phyloP scores from a whole-genome alignment of 2,113 vertebrate species.

The Montifringilla adamsi region DNA sequence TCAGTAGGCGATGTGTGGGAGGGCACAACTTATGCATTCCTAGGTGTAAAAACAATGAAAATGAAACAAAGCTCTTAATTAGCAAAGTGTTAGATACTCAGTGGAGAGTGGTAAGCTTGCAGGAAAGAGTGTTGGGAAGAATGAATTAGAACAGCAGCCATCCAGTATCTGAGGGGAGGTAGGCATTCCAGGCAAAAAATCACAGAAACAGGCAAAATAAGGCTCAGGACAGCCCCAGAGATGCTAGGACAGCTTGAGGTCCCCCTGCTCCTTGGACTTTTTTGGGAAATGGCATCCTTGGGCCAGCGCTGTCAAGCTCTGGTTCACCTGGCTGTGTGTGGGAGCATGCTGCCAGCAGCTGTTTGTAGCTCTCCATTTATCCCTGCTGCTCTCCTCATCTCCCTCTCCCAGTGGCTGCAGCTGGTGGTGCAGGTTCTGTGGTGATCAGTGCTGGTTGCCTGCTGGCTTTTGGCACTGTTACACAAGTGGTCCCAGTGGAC shows the following conservation, averaged over 20 bases:
- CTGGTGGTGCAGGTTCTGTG: neutral
- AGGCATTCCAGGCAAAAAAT: neutral
- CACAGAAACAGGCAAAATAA: neutral
- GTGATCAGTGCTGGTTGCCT: accelerated
- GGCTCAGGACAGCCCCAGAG: neutral
- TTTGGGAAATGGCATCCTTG: neutral
- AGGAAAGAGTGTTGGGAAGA: neutral
- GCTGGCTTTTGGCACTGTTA: neutral
- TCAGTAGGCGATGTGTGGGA: neutral
- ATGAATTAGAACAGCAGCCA: neutral
- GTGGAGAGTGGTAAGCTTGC: neutral
- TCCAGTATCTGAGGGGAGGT: neutral
- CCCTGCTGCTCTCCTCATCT: neutral
- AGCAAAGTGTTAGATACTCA: neutral
- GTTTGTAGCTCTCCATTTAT: neutral
- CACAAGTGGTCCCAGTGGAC: neutral
- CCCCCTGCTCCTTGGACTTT: neutral
- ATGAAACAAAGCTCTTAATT: neutral
- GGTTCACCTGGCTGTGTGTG: accelerated
- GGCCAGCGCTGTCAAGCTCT: accelerated
- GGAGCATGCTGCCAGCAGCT: accelerated
- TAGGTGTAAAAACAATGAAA: neutral
- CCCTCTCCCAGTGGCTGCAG: neutral
- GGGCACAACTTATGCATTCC: neutral
- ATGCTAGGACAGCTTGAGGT: neutral